Evolutionary conservation across 1,140 invertebrate species (phyloP), one percentile per base, ranked within the genome.

Genomic region (Leptopilina clavipes): DNA sequence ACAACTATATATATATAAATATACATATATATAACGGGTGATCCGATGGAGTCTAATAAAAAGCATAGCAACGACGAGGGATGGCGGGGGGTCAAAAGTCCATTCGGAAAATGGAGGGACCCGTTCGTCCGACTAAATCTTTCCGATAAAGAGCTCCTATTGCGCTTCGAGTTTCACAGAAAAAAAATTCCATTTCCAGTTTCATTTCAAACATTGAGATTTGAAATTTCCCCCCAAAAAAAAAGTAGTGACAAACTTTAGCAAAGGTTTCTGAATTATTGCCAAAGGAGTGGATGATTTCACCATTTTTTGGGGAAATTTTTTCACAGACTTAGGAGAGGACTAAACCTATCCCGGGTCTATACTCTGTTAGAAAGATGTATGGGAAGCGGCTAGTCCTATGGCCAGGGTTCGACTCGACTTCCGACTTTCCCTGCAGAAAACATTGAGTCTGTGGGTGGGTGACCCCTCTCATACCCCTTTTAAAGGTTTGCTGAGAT

Each of bases 51-150:
- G 86, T 86, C 89, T 90, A 90, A 90, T 90, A 90, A 89, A 90
- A 90, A 90, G 88, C 88, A 89, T 87, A 81, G 83, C 82, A 83
- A 40, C 37, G 37, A 40, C 81, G 77, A 82, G 78, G 80, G 82
- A 82, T 81, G 78, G 83, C 81, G 80, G 88, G 37, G 25, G 88
- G 89, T 90, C 89, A 90, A 86, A 90, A 90, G 89, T 90, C 89
- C 89, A 90, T 90, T 90, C 87, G 89, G 88, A 89, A 90, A 90
- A 90, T 90, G 88, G 88, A 89, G 87, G 88, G 88, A 89, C 86
- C 82, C 65, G 78, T 79, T 87, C 87, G 88, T 87, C 88, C 89
- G 89, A 90, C 86, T 89, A 90, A 90, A 90, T 90, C 89, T 88
- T n/a, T 85, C 84, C 87, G 83, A 90, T 89, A 88, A 82, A 83